These are phyloP conservation scores for Chymomyza fuscimana DNA, from an alignment of 2,888 invertebrate genomes.

Conservation along the genomic window DNA sequence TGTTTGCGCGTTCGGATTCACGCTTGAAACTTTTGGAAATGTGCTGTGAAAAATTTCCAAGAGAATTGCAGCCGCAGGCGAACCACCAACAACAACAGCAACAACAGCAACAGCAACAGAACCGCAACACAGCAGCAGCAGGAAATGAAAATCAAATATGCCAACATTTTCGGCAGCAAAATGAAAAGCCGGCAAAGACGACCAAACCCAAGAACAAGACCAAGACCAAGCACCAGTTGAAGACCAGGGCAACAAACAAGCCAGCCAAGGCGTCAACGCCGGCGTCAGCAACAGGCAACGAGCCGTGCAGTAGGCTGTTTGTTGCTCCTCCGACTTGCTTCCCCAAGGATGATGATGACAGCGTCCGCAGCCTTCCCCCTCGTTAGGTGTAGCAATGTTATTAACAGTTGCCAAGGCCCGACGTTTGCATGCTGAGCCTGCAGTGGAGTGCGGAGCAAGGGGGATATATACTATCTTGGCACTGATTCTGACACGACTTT, in stretches of 20 bases:
- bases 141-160: conserved; percentile 49
- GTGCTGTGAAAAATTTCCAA: conserved; percentile 22
- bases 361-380: background rate
- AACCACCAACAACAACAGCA: conserved; percentile 17
- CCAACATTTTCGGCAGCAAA: conserved; percentile 33
- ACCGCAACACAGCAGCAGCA: conserved; percentile 13
- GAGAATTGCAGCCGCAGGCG: conserved; percentile 37
- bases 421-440: conserved; percentile 10
- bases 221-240: background rate
- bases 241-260: no score
- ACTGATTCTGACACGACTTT: conserved; percentile 31
- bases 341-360: background rate
- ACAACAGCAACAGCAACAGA: conserved; percentile 11
- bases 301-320: background rate
- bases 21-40: conserved; percentile 23
- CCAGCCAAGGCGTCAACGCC: conserved; percentile 1
- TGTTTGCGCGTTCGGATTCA: conserved; percentile 1
- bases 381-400: conserved; percentile 50
- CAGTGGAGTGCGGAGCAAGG: background rate
- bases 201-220: conserved; percentile 12
- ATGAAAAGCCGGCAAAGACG: conserved; percentile 30
- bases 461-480: background rate
- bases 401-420: conserved; percentile 38
- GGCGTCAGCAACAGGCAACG: conserved; percentile 21
- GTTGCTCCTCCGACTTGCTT: background rate